phyloP scores from a whole-genome alignment of 2,797 vertebrate species.

The Muscicapa comitata region DNA sequence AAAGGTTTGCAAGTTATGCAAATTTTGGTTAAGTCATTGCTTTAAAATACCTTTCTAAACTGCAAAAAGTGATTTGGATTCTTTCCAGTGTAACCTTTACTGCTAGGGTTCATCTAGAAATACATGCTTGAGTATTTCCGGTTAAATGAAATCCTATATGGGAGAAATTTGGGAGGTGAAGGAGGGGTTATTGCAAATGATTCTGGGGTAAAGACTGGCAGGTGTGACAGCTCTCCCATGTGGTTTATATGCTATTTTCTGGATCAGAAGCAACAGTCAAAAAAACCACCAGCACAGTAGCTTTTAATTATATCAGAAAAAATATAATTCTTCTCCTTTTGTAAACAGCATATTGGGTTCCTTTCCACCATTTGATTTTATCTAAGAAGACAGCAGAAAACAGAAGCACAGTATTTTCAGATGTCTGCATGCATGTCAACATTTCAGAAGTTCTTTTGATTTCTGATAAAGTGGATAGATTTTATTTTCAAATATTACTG shows the following conservation, averaged over 20 bases:
- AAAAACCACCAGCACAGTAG: rapidly evolving
- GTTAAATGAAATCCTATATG: neutral
- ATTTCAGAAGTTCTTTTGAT: neutral
- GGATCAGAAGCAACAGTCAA: neutral
- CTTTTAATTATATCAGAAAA: neutral
- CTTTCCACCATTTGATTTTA: neutral
- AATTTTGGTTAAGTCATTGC: neutral
- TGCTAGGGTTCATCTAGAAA: neutral
- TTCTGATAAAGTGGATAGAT: neutral
- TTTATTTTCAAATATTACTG: neutral
- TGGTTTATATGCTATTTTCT: neutral
- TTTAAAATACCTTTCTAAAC: neutral
- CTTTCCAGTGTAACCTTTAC: neutral
- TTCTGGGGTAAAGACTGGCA: neutral
- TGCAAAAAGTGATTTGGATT: neutral
- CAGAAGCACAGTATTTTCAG: neutral
- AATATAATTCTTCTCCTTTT: neutral
- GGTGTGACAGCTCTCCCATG: neutral
- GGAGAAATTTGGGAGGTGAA: neutral
- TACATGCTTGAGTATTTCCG: neutral
- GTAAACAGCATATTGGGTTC: neutral
- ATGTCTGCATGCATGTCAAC: neutral
- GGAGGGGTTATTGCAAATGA: neutral
- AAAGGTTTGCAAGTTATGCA: neutral
- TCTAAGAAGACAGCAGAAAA: neutral